These are phyloP conservation scores for Dynastes tityus DNA, from an alignment of 2,888 invertebrate species.

Conservation along the genomic window DNA sequence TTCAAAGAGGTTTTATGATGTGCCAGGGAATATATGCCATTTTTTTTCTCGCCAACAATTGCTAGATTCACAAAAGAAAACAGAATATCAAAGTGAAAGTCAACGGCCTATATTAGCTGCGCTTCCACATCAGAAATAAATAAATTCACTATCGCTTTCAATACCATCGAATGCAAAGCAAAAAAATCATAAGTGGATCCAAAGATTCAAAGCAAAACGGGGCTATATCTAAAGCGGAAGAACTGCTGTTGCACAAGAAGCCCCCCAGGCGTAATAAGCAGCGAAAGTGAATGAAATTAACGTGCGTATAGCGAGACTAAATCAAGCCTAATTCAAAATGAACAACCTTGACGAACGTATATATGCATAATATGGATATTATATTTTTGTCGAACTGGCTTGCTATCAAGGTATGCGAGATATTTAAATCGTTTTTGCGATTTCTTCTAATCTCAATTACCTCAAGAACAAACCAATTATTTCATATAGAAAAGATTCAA, in stretches of 20 bases:
- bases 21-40: no score
- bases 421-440: no score
- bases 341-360: conserved; percentile 15
- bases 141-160: no score
- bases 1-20: no score
- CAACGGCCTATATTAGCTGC: no score
- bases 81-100: no score
- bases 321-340: conserved; percentile 20
- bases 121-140: no score
- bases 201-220: not conserved
- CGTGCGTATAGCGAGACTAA: conserved; percentile 7
- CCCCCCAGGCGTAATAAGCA: conserved; percentile 21
- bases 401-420: no score
- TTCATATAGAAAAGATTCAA: not conserved
- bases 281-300: conserved; percentile 37
- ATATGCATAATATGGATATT: not conserved
- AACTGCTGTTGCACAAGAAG: conserved; percentile 27
- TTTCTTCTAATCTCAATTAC: not conserved
- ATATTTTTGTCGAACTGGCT: not conserved
- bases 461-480: conserved; percentile 4
- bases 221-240: not conserved
- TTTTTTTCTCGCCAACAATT: no score
- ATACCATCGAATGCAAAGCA: no score
- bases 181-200: not conserved
- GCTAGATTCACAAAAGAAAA: no score